Evolutionary conservation across 1,140 invertebrate genomes (phyloP), one percentile per base, ranked within the genome.

Genomic region (Cydia splendana): DNA sequence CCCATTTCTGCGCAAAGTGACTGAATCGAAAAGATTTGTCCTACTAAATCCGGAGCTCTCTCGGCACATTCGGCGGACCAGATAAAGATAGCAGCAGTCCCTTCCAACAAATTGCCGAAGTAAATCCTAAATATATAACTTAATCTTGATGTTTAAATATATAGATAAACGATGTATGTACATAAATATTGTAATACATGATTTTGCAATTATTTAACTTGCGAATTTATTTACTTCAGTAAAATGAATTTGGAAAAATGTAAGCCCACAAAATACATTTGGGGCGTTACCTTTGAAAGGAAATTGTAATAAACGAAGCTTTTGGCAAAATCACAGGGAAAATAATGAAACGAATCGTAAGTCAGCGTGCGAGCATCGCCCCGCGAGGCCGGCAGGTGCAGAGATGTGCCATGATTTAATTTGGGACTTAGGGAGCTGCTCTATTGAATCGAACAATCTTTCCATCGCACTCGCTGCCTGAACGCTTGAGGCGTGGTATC

Each of bases 361-460:
- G 77, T 80, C 75, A 83, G 84, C 38, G 75, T 78, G 79, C 79
- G 82, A 81, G 81, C 80, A 83, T 85, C 78, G 84, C 74, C 84
- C 84, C 82, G 80, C 81, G 83, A 83, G 81, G 79, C 77, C 82
- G 81, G 81, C 88, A 91, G 89, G 87, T 91, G 89, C 87, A 85
- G 82, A 86, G 86, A 88, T 88, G 87, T 91, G 90, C 85, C 87
- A 88, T 93, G 89, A 93, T 93, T 91, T 93, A 93, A 93, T 93
- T 93, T 93, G 91, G 91, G 91, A 91, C 87, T 91, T 88, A 84
- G 91, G 91, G 90, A 91, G 87, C 85, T 88, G 84, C 86, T 89
- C 85, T 90, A 91, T 91, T 89, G 85, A 88, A 91, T 82, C 80
- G 82, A 83, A 76, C 84, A 90, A 89, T 90, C 88, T 88, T 88